Conservation (phyloP, 2,797 vertebrate species). For the Enteromius treurensis region DNA sequence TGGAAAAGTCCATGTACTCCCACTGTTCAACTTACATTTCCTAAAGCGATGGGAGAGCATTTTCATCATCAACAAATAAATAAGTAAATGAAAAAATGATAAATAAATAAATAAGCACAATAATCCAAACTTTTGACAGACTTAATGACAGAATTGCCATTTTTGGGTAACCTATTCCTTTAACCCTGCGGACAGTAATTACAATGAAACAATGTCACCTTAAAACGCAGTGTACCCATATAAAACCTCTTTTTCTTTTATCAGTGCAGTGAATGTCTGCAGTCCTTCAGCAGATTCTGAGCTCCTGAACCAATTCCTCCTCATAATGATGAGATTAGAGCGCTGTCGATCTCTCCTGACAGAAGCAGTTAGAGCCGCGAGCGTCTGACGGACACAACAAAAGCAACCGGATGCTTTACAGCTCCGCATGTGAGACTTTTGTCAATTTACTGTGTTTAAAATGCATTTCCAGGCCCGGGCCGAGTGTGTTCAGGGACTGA, state of each 20-base stretch:
- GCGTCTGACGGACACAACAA: constrained; percentile 30
- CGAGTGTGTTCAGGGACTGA: neutral
- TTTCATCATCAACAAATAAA: no score
- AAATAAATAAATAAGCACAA: neutral
- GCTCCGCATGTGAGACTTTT: constrained; percentile 15
- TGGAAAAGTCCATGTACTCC: neutral
- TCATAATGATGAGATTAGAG: constrained; percentile 52
- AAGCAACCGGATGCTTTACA: neutral
- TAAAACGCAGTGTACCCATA: neutral
- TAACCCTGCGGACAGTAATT: neutral
- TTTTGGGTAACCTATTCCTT: neutral
- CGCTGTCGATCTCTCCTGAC: constrained; percentile 40
- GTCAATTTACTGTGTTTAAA: constrained; percentile 11
- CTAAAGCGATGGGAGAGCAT: neutral
- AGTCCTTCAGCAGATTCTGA: constrained; percentile 7
- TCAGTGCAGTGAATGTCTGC: neutral
- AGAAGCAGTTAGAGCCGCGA: constrained; percentile 23
- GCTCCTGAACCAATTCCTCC: constrained; percentile 30
- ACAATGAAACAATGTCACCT: neutral
- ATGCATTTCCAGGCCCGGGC: constrained; percentile 2
- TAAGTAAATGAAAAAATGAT: no score
- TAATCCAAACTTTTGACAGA: neutral
- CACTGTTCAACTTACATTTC: no score
- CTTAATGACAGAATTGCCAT: no score
- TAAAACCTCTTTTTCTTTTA: neutral